These are phyloP conservation scores for Ferrisia virgata DNA, from an alignment of 2,888 invertebrate genomes.

Conservation along the genomic window DNA sequence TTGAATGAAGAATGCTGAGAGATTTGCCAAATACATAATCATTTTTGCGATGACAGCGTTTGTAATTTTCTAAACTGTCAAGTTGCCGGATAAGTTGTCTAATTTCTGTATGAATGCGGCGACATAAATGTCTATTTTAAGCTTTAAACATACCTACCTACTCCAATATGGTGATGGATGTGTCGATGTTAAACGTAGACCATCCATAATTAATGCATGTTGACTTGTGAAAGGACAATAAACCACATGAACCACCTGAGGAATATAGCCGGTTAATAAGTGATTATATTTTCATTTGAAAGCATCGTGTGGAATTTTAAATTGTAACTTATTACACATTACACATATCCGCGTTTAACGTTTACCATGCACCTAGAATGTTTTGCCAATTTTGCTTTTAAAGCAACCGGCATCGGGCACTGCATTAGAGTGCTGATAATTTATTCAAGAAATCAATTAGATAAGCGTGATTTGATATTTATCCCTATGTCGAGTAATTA, in stretches of 20 bases:
- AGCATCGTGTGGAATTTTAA: not conserved
- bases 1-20: too few species aligned
- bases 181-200: constrained; percentile 9
- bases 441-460: constrained; percentile 24
- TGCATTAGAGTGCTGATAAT: not conserved
- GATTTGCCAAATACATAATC: too few species aligned
- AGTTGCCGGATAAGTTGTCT: not conserved
- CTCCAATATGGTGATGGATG: not conserved
- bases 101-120: not conserved
- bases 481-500: not conserved
- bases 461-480: not conserved
- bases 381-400: not conserved
- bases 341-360: too few species aligned
- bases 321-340: not conserved
- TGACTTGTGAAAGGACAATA: constrained; percentile 10
- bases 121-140: not conserved
- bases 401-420: not conserved
- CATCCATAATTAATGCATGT: constrained; percentile 21
- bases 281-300: constrained; percentile 9
- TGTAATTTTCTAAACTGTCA: not conserved
- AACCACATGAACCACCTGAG: constrained; percentile 21
- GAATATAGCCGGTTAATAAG: constrained; percentile 3
- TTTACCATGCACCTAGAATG: too few species aligned
- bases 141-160: not conserved
- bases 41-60: too few species aligned